These are phyloP conservation scores for Paradoxurus hermaphroditus DNA, from an alignment of 2,113 vertebrate species.

Conservation along the genomic window DNA sequence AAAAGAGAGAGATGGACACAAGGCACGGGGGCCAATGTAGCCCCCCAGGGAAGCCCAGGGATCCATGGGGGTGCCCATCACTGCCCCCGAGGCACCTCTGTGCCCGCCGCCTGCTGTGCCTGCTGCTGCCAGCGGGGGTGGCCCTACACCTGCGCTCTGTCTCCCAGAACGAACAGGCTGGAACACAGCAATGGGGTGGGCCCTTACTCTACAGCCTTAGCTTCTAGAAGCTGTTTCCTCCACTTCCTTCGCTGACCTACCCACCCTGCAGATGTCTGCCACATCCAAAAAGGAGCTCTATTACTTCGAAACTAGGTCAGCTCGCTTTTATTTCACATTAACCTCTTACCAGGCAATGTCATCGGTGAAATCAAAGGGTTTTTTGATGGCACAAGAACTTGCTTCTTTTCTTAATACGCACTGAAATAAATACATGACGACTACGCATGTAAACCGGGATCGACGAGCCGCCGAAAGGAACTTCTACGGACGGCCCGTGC, in stretches of 20 bases:
- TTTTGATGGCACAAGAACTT: background rate
- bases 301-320: background rate
- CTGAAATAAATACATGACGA: background rate
- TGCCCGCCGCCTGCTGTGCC: background rate
- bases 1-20: conserved; percentile 32
- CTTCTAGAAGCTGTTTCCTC: background rate
- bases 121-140: background rate
- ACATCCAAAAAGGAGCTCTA: background rate
- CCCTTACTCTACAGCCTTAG: background rate
- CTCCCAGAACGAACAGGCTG: background rate
- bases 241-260: background rate
- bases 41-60: background rate
- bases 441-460: background rate
- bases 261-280: background rate
- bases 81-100: background rate
- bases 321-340: background rate
- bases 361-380: background rate
- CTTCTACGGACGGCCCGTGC: background rate
- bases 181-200: background rate
- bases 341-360: background rate
- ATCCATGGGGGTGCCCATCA: background rate
- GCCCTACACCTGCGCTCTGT: background rate
- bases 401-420: background rate
- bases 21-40: background rate
- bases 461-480: too few relatives aligned